Evolutionary conservation across 2,888 invertebrate genomes (phyloP), one percentile per base, ranked within the genome.

Genomic region (Mycogona germanica): DNA sequence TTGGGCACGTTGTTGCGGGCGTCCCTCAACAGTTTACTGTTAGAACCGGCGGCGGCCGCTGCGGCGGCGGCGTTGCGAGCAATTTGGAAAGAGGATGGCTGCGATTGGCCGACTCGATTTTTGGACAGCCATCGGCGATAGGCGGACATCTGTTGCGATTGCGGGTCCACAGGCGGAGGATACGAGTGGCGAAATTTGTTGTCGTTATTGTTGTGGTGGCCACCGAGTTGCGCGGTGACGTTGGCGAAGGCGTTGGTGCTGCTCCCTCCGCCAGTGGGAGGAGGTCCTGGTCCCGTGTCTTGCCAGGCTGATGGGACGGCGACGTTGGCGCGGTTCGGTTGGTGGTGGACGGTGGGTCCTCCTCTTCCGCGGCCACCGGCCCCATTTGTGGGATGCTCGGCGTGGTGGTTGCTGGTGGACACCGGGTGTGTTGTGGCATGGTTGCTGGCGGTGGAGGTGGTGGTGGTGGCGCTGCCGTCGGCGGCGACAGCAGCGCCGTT

Each of bases 111-210:
- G n/a, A 87, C 87, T 78, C 86, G 78, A 76, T 87, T 87, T 72
- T 85, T 83, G 26, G 35, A 25, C 76, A 85, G 84, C 87, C 87
- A 87, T 74, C 82, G 76, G 62, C 81, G 78, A 66, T 79, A 78
- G 44, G 78, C 77, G 65, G 78, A 78, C 64, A 75, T 73, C 64
- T 78, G 77, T 64, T 75, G 76, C 65, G 74, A 71, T 64, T 76
- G 75, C 71, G 80, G 78, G 67, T 76, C 51, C 12, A 26, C 9
- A 9, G 42, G 42, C 19, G 42, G 42, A 9, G 42, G 35, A 35
- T 35, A 35, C 14, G 35, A 12, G 12, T 35, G 35, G 12, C 12
- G 35, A 12, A 35, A 35, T 35, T 35, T 35, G n/a, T n/a, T n/a
- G n/a, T n/a, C n/a, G n/a, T n/a, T n/a, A n/a, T n/a, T n/a, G n/a